These are phyloP conservation scores for Dermolepida albohirtum DNA, from an alignment of 2,888 invertebrate species.

Conservation along the genomic window DNA sequence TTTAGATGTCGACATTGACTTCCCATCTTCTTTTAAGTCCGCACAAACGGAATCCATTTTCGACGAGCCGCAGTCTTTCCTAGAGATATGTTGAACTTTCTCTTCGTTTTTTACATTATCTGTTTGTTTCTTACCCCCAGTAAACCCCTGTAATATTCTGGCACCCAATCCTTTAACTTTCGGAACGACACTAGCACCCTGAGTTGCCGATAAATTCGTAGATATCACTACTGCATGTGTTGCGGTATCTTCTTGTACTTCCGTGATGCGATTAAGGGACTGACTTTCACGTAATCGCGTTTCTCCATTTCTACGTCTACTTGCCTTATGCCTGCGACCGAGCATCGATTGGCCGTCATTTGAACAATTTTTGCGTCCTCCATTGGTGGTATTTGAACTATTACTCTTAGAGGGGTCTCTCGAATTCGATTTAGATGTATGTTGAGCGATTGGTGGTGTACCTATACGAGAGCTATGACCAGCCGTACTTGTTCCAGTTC, in stretches of 20 bases:
- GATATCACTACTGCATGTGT: conserved; percentile 59
- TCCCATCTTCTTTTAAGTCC: conserved; percentile 51
- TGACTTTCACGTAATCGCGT: conserved; percentile 82
- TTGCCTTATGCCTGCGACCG: conserved; percentile 68
- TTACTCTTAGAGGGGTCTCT: conserved; percentile 48
- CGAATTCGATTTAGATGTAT: conserved; percentile 47
- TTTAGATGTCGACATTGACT: conserved; percentile 62
- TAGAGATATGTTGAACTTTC: conserved; percentile 54
- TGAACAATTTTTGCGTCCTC: conserved; percentile 55
- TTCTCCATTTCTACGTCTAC: conserved; percentile 72
- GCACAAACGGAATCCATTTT: conserved; percentile 32
- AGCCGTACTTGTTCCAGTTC: conserved; percentile 56
- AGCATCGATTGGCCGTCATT: conserved; percentile 60
- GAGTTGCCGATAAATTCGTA: conserved; percentile 58
- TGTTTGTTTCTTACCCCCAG: conserved; percentile 50
- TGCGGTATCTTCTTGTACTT: conserved; percentile 80
- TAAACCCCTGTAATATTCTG: conserved; percentile 65
- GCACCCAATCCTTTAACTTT: conserved; percentile 68
- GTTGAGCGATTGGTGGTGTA: conserved; percentile 49
- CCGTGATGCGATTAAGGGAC: conserved; percentile 86
- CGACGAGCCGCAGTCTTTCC: conserved; percentile 48
- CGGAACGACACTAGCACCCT: conserved; percentile 57
- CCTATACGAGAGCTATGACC: conserved; percentile 47
- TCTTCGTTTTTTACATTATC: conserved; percentile 55
- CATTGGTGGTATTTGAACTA: conserved; percentile 54